Evolutionary conservation across 2,797 vertebrate species (phyloP).

Genomic region (Chaunax sp.): DNA sequence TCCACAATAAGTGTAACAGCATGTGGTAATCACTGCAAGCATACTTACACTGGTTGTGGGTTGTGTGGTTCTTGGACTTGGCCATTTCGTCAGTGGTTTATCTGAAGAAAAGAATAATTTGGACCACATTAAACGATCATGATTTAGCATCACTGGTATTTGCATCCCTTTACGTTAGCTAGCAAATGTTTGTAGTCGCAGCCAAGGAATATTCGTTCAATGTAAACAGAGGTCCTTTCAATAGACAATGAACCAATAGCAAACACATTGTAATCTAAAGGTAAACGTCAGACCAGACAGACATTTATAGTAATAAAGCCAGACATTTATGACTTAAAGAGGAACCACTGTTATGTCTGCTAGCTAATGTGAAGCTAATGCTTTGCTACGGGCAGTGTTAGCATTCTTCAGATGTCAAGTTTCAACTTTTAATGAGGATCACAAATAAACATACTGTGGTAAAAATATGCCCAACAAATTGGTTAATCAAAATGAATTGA

Average conservation of each 20-base stretch:
- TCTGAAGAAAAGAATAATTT: conserved; percentile 40
- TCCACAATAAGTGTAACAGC: not conserved
- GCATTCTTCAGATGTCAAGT: not conserved
- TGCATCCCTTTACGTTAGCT: not conserved
- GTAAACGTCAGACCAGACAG: accelerated
- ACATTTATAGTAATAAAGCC: accelerated
- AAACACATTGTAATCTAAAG: accelerated
- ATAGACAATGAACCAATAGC: accelerated
- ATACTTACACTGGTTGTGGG: conserved; percentile 97
- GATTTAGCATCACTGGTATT: not conserved
- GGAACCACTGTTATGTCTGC: accelerated
- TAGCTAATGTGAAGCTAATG: not conserved
- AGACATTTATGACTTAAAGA: accelerated
- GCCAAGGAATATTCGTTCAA: accelerated
- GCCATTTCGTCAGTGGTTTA: conserved; percentile 86
- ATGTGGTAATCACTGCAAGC: accelerated
- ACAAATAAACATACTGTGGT: conserved; percentile 2
- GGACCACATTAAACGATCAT: not conserved
- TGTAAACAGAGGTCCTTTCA: accelerated
- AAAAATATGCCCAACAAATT: accelerated
- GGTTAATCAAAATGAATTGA: accelerated
- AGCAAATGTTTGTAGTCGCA: not conserved
- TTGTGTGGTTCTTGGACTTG: conserved; percentile 99
- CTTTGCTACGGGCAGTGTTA: not conserved
- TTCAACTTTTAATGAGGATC: not conserved